phyloP scores from a whole-genome alignment of 2,797 vertebrate genomes.

The Epinephelus awoara region DNA sequence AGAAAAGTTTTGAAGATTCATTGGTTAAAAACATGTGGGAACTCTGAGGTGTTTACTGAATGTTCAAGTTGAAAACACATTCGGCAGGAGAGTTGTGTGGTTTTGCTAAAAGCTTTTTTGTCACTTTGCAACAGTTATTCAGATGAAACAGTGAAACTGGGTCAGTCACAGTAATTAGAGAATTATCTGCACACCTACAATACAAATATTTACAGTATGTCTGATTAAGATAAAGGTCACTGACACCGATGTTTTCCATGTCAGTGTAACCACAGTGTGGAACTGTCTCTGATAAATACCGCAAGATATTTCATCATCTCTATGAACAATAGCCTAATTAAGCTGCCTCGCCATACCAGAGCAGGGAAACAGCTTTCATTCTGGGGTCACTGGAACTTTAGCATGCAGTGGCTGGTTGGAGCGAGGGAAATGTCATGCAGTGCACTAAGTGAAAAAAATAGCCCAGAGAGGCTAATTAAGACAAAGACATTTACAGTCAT shows the following conservation, averaged over 20 bases:
- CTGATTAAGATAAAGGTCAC: conserved; percentile 13
- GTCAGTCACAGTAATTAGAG: not conserved
- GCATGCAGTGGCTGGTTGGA: conserved; percentile 44
- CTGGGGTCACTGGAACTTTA: conserved; percentile 63
- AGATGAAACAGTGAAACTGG: not conserved
- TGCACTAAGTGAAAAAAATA: conserved; percentile 37
- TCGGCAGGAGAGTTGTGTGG: not conserved
- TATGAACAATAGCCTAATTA: conserved; percentile 68
- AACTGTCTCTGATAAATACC: conserved; percentile 11
- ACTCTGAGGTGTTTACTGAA: too few relatives aligned
- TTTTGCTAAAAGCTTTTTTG: not conserved
- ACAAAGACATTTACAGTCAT: conserved; percentile 56
- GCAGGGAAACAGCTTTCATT: conserved; percentile 50
- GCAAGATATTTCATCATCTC: conserved; percentile 51
- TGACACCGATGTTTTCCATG: conserved; percentile 8
- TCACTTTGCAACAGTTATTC: not conserved
- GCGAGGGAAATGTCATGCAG: conserved; percentile 72
- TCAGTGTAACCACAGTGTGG: not conserved
- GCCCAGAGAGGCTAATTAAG: conserved; percentile 79
- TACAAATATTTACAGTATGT: conserved; percentile 5
- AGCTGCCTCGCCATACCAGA: conserved; percentile 20
- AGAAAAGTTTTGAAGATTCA: too few relatives aligned
- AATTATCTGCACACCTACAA: not conserved
- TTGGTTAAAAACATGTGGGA: too few relatives aligned
- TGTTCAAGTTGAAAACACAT: not conserved